phyloP scores from a whole-genome alignment of 2,797 vertebrate species.

The Scolopax rusticola region DNA sequence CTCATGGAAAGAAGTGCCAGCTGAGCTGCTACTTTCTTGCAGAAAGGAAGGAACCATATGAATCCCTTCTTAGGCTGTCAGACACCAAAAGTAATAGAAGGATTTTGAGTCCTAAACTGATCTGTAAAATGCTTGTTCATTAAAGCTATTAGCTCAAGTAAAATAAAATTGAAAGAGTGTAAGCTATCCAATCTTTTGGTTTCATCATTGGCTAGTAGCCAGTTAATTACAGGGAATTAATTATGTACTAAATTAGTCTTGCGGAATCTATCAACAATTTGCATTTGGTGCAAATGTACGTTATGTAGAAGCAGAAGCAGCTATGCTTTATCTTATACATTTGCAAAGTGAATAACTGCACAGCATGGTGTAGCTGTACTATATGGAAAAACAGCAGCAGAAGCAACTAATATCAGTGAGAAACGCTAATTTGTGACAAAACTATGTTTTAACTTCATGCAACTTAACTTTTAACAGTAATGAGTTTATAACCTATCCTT shows the following conservation, averaged over 20 bases:
- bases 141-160: background rate
- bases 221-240: slow-evolving; percentile 38
- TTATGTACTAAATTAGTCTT: slow-evolving; percentile 16
- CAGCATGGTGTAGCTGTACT: background rate
- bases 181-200: background rate
- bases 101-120: background rate
- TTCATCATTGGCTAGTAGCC: slow-evolving; percentile 3
- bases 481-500: background rate
- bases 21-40: background rate
- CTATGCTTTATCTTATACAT: background rate
- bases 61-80: background rate
- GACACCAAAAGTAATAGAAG: background rate
- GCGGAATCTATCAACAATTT: background rate
- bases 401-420: background rate
- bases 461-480: too few species aligned
- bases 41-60: background rate
- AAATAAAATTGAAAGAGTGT: background rate
- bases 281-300: background rate
- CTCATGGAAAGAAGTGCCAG: background rate
- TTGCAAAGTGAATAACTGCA: background rate
- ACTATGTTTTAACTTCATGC: background rate
- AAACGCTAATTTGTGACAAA: background rate
- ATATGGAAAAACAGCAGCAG: background rate
- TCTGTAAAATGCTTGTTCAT: background rate
- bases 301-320: background rate